A percentile compares a stretch with the other conserved stretches of the same genome.
Conservation (phyloP, 1,140 invertebrate genomes). For the Mamestra configurata region DNA sequence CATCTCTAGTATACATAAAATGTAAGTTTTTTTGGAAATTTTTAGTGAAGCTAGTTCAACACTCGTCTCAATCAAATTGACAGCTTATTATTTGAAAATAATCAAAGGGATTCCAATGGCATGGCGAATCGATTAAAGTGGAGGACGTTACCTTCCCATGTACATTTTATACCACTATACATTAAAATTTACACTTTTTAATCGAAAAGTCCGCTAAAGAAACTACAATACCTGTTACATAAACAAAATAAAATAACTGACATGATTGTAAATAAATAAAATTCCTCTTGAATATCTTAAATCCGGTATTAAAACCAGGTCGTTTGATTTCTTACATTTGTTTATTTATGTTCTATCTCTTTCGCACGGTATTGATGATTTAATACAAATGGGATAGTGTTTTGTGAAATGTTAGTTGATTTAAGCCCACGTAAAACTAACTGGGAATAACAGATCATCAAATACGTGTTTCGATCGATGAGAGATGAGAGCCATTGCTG, state of each 20-base stretch:
- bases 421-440: background rate
- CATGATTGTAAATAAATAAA: background rate
- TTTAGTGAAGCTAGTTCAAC: too few relatives aligned
- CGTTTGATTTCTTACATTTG: background rate
- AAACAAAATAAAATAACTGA: background rate
- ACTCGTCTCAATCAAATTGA: too few relatives aligned
- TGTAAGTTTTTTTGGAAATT: too few relatives aligned
- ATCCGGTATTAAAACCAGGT: background rate
- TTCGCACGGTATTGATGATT: background rate
- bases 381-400: background rate
- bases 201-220: too few relatives aligned
- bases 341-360: background rate
- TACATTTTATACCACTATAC: too few relatives aligned
- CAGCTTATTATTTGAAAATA: too few relatives aligned
- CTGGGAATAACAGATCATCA: slow-evolving; percentile 4
- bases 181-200: too few relatives aligned
- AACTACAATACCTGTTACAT: too few relatives aligned
- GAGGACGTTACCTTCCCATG: too few relatives aligned
- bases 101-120: too few relatives aligned
- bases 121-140: too few relatives aligned
- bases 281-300: background rate
- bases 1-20: too few relatives aligned
- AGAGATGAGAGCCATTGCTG: background rate
- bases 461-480: background rate
- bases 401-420: slow-evolving; percentile 9